Evolutionary conservation across 1,140 invertebrate species (phyloP).

Genomic region (Intoshia linei): DNA sequence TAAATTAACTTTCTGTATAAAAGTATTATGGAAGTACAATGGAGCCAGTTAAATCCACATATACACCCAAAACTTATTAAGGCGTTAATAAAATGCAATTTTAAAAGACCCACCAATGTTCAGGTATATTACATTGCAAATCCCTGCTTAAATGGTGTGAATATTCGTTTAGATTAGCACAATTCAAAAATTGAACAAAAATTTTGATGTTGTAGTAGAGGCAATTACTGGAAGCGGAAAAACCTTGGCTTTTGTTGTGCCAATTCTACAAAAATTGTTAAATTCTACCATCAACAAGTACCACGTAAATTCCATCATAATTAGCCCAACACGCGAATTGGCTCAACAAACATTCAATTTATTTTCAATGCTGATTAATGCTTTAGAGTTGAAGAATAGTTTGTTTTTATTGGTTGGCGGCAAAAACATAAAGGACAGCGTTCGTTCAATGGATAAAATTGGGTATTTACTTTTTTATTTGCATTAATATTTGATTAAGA

Average conservation of each 20-base stretch:
- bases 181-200: too few relatives aligned
- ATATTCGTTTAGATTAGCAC: too few relatives aligned
- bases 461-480: constrained; percentile 1
- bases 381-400: neutral
- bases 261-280: constrained; percentile 47
- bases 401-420: neutral
- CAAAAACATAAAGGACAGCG: neutral
- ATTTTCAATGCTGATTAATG: neutral
- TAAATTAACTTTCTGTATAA: too few relatives aligned
- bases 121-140: too few relatives aligned
- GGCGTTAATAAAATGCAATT: too few relatives aligned
- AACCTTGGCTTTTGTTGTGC: constrained; percentile 66
- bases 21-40: too few relatives aligned
- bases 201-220: constrained; percentile 81
- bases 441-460: neutral
- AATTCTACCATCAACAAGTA: constrained; percentile 3
- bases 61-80: too few relatives aligned
- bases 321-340: constrained; percentile 66
- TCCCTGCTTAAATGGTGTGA: too few relatives aligned
- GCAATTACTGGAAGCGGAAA: constrained; percentile 85
- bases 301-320: constrained; percentile 42
- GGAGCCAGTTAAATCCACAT: too few relatives aligned
- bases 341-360: constrained; percentile 21
- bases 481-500: constrained; percentile 13
- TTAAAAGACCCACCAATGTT: too few relatives aligned